Percentiles rank a stretch among this genome's conserved stretches.
Evolutionary conservation across 2,113 vertebrate species (phyloP).

Genomic region (Urocolius indicus): DNA sequence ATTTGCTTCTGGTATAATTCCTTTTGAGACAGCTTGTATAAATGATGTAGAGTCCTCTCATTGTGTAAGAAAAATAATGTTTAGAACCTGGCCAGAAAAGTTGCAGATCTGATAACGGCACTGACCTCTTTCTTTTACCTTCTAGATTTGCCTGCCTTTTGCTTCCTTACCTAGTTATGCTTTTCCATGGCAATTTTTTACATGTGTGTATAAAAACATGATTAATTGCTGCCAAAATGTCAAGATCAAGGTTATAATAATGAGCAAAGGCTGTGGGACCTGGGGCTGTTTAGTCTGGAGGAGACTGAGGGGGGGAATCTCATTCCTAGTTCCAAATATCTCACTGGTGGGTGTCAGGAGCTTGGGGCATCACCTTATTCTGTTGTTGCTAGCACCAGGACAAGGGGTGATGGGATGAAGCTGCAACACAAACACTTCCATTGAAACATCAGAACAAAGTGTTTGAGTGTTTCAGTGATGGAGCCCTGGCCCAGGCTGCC

Average conservation of each 20-base stretch:
- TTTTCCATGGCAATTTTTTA: not conserved
- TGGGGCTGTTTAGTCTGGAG: no score
- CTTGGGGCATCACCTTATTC: no score
- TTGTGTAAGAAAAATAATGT: not conserved
- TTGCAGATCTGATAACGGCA: not conserved
- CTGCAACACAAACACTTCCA: no score
- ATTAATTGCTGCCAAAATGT: not conserved
- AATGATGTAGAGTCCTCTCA: not conserved
- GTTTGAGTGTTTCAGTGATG: no score
- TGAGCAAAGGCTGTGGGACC: no score
- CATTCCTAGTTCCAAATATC: no score
- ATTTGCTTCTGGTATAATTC: not conserved
- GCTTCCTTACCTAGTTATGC: not conserved
- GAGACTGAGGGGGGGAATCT: no score
- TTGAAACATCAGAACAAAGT: no score
- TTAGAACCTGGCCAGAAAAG: not conserved
- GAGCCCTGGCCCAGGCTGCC: no score
- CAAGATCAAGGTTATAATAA: not conserved
- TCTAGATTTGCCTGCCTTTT: not conserved
- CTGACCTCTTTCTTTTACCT: not conserved
- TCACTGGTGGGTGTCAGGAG: no score
- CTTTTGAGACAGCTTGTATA: not conserved
- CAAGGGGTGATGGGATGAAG: no score
- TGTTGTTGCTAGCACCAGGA: no score
- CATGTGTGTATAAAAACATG: not conserved